Evolutionary conservation across 2,888 invertebrate genomes (phyloP), one percentile per base, ranked within the genome.

Genomic region (Liopterus haemorrhoidalis): DNA sequence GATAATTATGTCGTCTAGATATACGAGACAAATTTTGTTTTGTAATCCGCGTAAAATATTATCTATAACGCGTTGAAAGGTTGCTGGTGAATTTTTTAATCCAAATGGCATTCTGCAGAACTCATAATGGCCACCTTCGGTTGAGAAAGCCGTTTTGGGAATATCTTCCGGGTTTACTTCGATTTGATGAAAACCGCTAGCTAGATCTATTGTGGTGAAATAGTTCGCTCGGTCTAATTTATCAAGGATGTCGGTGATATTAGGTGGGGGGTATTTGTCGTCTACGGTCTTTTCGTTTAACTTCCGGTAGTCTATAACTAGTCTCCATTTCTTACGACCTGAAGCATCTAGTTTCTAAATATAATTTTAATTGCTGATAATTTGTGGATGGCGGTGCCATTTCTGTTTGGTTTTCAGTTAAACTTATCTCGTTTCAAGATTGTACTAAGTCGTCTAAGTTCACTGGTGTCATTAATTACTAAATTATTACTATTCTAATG

Each of bases 61-160:
- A 43, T 61, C 55, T 50, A 62, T 62, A 9, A 56, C 27, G 4
- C 64, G 12, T 47, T 61, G 60, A 46, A 65, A 66, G 1, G 60
- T 60, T 1, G 54, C 51, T 1, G 63, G 62, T 1, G 58, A 53
- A 33, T 56, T 60, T 28, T 53, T 51, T 4, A 63, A 45, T 0
- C 62, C 63, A 41, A 62, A 58, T 0, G 57, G 57, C 59, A 66
- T 58, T 2, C 59, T 41, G 19, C 41, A 22, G 41, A 52, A 61
- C 50, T 65, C 58, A 27, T 49, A 62, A 11, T 60, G 56, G 2
- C 62, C 61, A 8, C 36, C 24, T 14, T 48, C 30, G 8, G 56
- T 57, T 1, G 49, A 52, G 44, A 64, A 60, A 4, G 57, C 59
- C 2, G 59, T 60, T 48, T 61, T 61, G 4, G 28, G 20, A 15